Evolutionary conservation across 2,797 vertebrate genomes (phyloP), one percentile per base, ranked within the genome.

Genomic region (Amazona ochrocephala): DNA sequence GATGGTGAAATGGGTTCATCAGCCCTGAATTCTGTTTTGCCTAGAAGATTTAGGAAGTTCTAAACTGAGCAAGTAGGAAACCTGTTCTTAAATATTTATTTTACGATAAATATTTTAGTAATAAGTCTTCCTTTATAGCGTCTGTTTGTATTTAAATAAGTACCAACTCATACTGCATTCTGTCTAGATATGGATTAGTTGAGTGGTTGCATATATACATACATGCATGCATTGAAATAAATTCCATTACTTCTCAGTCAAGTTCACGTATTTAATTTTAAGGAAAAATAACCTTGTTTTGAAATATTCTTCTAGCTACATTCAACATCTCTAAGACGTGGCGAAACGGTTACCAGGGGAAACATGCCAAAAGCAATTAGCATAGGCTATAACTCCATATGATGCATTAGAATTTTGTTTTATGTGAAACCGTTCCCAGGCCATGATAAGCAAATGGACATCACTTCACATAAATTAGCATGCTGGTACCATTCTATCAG

Each of bases 341-440:
- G 21, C 27, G 91, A 89, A 95, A 90, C 80, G 32, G 39, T 93
- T 93, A 84, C 30, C 81, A 91, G 34, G 58, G 74, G 48, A 89
- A 89, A 82, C 93, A 76, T 58, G 78, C 76, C 91, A 81, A 87
- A 93, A 94, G 39, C 70, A 92, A 92, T 96, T 90, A 96, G 54
- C 79, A 87, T 95, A 89, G 76, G 66, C 66, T 91, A 37, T 93
- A 87, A 76, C 26, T 96, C 65, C 54, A 18, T 87, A 85, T 85
- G 67, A 94, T 96, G 45, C 90, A 89, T 92, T 95, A 89, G 70
- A 88, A 95, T 96, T 96, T 93, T 93, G 41, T 83, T 97, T 95
- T 89, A 81, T 89, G 58, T 85, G 90, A 78, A 90, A 83, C 65
- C 66, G 29, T 95, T 96, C 95, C 77, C 44, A 94, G 86, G 92